Evolutionary conservation across 2,888 invertebrate genomes (phyloP).

Genomic region (Conistra vaccinii): DNA sequence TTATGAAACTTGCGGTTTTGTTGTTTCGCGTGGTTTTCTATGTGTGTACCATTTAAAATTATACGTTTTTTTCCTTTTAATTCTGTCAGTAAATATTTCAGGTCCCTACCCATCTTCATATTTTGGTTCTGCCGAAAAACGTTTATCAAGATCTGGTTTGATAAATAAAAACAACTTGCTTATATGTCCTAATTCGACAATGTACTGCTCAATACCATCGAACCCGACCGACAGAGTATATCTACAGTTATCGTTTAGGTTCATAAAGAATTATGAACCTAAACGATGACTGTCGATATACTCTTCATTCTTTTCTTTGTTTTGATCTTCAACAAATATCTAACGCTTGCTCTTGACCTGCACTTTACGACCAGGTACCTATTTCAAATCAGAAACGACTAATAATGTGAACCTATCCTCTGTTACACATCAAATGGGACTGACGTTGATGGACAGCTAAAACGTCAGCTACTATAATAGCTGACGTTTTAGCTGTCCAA

Average conservation of each 20-base stretch:
- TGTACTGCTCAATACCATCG: neutral
- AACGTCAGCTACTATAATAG: conserved; percentile 57
- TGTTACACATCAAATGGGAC: conserved; percentile 35
- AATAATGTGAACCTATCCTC: conserved; percentile 23
- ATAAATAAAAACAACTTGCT: too few species aligned
- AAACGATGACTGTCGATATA: neutral
- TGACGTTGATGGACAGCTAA: conserved; percentile 68
- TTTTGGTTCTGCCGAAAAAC: too few species aligned
- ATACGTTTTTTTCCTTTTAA: neutral
- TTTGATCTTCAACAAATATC: neutral
- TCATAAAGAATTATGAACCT: neutral
- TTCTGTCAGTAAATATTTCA: too few species aligned
- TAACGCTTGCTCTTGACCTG: neutral
- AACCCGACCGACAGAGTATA: too few species aligned
- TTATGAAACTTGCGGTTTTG: conserved; percentile 13
- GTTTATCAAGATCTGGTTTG: too few species aligned
- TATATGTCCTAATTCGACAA: neutral
- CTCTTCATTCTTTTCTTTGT: too few species aligned
- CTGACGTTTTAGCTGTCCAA: too few species aligned
- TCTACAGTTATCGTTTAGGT: too few species aligned
- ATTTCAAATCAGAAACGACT: neutral
- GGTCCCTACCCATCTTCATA: too few species aligned
- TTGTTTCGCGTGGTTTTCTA: conserved; percentile 17
- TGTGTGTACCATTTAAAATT: conserved; percentile 9
- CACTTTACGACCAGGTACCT: neutral